phyloP scores from a whole-genome alignment of 2,888 invertebrate species.

The Molorchus minor region DNA sequence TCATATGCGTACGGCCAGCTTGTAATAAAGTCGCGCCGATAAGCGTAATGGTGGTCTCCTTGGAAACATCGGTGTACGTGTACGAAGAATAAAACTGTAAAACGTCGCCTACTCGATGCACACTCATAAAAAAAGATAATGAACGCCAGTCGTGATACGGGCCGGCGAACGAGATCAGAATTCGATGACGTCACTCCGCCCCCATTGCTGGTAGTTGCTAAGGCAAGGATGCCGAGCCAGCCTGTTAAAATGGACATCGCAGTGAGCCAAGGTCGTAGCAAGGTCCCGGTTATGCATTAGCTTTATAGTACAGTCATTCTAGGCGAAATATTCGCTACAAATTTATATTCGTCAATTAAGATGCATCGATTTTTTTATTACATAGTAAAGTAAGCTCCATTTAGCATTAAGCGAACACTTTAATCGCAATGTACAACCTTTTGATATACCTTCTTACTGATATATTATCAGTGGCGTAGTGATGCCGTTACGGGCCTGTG shows the following conservation, averaged over 20 bases:
- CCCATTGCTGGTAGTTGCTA: constrained; percentile 46
- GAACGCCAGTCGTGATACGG: constrained; percentile 24
- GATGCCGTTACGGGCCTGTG: too few relatives aligned
- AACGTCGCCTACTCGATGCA: constrained; percentile 25
- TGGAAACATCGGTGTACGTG: constrained; percentile 15
- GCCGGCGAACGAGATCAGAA: constrained; percentile 42
- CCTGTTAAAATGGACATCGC: constrained; percentile 47
- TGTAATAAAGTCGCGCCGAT: not conserved
- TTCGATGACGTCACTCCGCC: constrained; percentile 52
- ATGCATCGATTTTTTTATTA: too few relatives aligned
- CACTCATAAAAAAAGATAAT: constrained; percentile 20
- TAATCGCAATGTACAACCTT: too few relatives aligned
- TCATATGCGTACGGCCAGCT: too few relatives aligned
- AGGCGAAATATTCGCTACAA: not conserved
- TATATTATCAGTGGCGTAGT: too few relatives aligned
- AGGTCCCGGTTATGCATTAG: constrained; percentile 40
- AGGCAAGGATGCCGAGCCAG: constrained; percentile 36
- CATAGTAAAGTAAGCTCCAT: too few relatives aligned
- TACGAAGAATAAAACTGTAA: constrained; percentile 20
- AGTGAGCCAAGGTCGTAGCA: constrained; percentile 50
- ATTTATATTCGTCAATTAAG: not conserved
- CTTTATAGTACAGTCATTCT: constrained; percentile 20
- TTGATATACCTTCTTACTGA: too few relatives aligned
- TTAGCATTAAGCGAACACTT: too few relatives aligned
- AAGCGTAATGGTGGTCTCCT: constrained; percentile 5